phyloP scores from a whole-genome alignment of 2,797 vertebrate species.

The Peromyscus nudipes region DNA sequence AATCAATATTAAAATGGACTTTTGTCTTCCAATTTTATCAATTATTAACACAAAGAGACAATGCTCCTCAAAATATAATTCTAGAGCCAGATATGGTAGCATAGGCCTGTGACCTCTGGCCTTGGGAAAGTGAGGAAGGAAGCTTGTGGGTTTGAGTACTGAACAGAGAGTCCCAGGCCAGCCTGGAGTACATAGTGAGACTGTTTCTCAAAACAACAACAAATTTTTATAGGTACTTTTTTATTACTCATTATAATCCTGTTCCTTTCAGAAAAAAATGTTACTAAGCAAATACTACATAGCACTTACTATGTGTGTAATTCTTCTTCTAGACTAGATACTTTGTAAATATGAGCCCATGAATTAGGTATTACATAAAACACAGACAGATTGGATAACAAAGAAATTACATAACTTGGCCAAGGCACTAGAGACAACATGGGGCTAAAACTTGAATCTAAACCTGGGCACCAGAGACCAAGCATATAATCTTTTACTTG shows the following conservation, averaged over 20 bases:
- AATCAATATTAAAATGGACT: not conserved
- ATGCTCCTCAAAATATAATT: not conserved
- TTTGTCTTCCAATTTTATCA: constrained; percentile 9
- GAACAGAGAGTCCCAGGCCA: not conserved
- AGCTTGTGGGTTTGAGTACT: not conserved
- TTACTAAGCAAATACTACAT: not conserved
- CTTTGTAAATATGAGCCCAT: constrained; percentile 22
- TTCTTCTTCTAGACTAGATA: not conserved
- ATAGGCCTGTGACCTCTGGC: not conserved
- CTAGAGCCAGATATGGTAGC: too few species aligned
- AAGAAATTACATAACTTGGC: constrained; percentile 7
- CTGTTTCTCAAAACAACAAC: not conserved
- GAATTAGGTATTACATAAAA: not conserved
- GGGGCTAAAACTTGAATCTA: not conserved
- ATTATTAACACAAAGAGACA: not conserved
- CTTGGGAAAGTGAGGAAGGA: not conserved
- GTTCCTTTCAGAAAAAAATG: constrained; percentile 52
- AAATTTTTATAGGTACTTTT: constrained; percentile 7
- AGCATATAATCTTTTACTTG: not conserved
- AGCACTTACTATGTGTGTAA: not conserved
- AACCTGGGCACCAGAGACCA: not conserved
- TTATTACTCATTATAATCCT: not conserved
- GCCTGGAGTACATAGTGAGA: not conserved
- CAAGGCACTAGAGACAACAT: not conserved
- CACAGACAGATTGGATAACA: not conserved